Conservation (phyloP, 92 coral and sea anemone species). For the Heliopora coerulea region DNA sequence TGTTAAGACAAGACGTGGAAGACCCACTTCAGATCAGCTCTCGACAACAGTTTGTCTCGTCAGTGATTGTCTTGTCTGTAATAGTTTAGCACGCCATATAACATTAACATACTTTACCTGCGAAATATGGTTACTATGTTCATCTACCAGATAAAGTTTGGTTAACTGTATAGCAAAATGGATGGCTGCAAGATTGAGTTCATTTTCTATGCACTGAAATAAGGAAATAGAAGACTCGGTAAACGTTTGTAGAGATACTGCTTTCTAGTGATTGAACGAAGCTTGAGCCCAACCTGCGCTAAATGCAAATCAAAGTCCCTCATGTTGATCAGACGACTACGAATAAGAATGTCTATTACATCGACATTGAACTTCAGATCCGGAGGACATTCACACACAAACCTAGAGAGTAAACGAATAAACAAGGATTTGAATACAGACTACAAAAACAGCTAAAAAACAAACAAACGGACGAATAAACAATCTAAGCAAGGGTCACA, state of each 20-base stretch:
- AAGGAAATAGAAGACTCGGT: not conserved
- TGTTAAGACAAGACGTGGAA: no score
- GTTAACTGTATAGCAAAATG: constrained; percentile 95
- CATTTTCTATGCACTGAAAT: constrained; percentile 88
- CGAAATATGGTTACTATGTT: constrained; percentile 81
- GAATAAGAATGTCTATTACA: constrained; percentile 90
- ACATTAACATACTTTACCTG: constrained; percentile 73
- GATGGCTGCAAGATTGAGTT: constrained; percentile 74
- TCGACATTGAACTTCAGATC: constrained; percentile 97
- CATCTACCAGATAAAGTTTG: constrained; percentile 84
- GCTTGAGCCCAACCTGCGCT: constrained; percentile 67
- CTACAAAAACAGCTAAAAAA: not conserved
- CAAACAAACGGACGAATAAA: not conserved
- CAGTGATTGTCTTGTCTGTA: no score
- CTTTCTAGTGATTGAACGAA: not conserved
- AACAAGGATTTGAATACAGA: not conserved
- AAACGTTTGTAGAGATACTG: not conserved
- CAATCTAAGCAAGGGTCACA: no score
- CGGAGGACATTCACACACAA: constrained; percentile 96
- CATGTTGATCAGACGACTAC: constrained; percentile 92
- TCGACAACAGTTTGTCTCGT: no score
- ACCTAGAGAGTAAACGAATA: constrained; percentile 50
- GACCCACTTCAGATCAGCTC: no score
- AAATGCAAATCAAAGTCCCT: constrained; percentile 95
- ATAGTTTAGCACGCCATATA: no score